A percentile compares a stretch with the other conserved stretches of the same genome.
phyloP scores from a whole-genome alignment of 2,888 invertebrate species.

The Diabrotica balteata region DNA sequence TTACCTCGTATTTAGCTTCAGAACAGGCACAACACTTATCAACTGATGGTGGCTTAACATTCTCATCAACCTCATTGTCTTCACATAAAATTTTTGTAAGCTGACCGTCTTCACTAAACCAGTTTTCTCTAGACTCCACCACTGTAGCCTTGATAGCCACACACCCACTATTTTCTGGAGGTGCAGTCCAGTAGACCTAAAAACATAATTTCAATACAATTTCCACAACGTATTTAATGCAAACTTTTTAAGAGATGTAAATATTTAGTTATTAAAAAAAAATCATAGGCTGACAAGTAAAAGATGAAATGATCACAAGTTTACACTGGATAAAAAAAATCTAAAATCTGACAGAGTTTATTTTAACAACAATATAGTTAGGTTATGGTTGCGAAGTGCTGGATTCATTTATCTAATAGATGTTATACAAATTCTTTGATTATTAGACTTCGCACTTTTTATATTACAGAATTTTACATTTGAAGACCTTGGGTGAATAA shows the following conservation, averaged over 20 bases:
- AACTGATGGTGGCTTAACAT: conserved; percentile 69
- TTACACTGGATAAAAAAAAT: too few relatives aligned
- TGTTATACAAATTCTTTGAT: too few relatives aligned
- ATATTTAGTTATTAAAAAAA: too few relatives aligned
- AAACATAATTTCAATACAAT: conserved; percentile 5
- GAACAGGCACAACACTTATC: conserved; percentile 91
- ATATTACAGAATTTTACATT: too few relatives aligned
- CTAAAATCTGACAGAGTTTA: too few relatives aligned
- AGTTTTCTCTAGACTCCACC: conserved; percentile 73
- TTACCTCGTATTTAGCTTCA: conserved; percentile 93
- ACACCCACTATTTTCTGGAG: conserved; percentile 79
- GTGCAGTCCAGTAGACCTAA: conserved; percentile 75
- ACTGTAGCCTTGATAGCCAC: conserved; percentile 80
- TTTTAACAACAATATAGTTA: too few relatives aligned
- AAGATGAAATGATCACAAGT: too few relatives aligned
- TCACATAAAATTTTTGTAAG: conserved; percentile 77
- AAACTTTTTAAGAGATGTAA: background rate
- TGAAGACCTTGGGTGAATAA: too few relatives aligned
- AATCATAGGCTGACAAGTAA: too few relatives aligned
- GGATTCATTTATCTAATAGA: too few relatives aligned
- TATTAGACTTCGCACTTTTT: too few relatives aligned
- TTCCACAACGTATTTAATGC: background rate
- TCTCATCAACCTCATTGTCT: conserved; percentile 65
- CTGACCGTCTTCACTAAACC: conserved; percentile 82
- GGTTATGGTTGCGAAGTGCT: too few relatives aligned